Evolutionary conservation across 2,888 invertebrate genomes (phyloP), one percentile per base, ranked within the genome.

Genomic region (Phaonia tiefii): DNA sequence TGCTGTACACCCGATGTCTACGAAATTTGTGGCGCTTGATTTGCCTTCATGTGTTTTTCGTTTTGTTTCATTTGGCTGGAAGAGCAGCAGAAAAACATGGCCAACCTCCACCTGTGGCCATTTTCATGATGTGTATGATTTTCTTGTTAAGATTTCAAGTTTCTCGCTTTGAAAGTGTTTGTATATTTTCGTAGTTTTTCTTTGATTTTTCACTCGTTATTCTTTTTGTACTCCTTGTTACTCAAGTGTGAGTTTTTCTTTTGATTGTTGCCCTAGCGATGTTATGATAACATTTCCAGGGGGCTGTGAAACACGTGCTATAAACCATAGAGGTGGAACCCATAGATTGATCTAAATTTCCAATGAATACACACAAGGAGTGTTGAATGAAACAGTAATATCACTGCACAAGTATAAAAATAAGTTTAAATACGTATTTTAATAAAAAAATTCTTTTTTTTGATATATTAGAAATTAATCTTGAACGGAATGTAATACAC

Each of bases 21-120:
- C 60, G 75, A 75, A 66, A 66, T 71, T 49, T 70, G 63, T 79
- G 83, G 81, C 83, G 83, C 82, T 83, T 83, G 79, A 80, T 83
- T 77, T 81, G 82, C 65, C 74, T 42, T 67, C 56, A 4, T 37
- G 67, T 37, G 22, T 13, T 31, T n/a, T n/a, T n/a, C 10, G 60
- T 51, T 49, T 44, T 58, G 66, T 46, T 56, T 11, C 20, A 37
- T 20, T 42, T 42, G 1, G 63, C 63, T 63, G 10, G 63, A 63
- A 63, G 42, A 63, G 25, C 37, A 66, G 42, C 13, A 31, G 46
- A 20, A 65, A 56, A 49, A 63, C 11, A 66, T 51, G 63, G 58
- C 75, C 80, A 70, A 71, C 80, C 80, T 77, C 70, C 78, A 78
- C 81, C 81, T 78, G 72, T 78, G 75, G 81, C 78, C 81, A 72